phyloP scores from a whole-genome alignment of 2,113 vertebrate species.

The Micromys minutus region DNA sequence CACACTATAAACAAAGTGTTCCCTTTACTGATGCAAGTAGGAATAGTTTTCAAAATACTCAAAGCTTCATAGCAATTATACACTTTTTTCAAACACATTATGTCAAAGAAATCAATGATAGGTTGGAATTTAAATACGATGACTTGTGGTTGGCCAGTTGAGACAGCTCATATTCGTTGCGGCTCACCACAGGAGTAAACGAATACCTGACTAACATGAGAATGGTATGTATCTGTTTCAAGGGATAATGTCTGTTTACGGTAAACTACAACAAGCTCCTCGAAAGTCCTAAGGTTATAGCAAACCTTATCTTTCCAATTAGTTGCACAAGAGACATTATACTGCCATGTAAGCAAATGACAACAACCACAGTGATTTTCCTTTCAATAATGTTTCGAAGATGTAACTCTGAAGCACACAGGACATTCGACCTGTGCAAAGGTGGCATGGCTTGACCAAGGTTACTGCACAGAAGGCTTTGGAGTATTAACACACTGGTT shows the following conservation, averaged over 20 bases:
- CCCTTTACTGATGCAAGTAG: slow-evolving; percentile 3
- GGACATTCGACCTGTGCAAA: neutral
- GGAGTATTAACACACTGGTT: neutral
- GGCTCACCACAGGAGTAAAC: neutral
- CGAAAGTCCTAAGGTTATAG: neutral
- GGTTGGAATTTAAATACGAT: neutral
- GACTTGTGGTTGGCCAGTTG: neutral
- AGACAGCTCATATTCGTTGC: neutral
- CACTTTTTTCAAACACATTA: neutral
- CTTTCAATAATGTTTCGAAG: neutral
- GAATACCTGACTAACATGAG: neutral
- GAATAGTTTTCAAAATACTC: neutral
- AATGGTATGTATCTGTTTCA: neutral
- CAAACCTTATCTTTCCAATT: neutral
- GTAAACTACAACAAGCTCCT: slow-evolving; percentile 23
- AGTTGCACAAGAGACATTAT: neutral
- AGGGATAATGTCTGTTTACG: slow-evolving; percentile 1
- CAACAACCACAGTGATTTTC: neutral
- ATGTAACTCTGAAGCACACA: neutral
- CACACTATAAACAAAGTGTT: neutral
- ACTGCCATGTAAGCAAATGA: neutral
- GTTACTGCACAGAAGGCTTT: neutral
- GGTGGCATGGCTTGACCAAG: neutral
- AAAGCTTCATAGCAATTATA: neutral
- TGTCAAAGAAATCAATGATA: neutral